Evolutionary conservation across 2,797 vertebrate species (phyloP), one percentile per base, ranked within the genome.

Genomic region (Tympanoctomys barrerae): DNA sequence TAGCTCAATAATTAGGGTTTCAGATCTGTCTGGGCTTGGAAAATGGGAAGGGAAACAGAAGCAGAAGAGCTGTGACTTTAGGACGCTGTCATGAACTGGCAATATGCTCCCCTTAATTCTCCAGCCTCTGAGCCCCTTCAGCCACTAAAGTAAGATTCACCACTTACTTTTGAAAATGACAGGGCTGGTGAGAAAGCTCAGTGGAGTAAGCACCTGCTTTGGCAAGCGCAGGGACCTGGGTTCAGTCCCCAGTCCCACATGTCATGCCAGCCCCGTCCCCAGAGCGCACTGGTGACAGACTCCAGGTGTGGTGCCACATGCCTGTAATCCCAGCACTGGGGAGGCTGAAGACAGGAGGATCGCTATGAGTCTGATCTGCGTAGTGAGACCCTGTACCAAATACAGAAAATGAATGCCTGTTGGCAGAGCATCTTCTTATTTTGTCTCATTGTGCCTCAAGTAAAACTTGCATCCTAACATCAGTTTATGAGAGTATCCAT

Each of bases 11-110:
- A 71, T 73, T 80, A 57, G 62, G 78, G 78, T 73, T 86, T 86
- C 91, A 71, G 54, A 59, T 73, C 33, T 89, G 42, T 49, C 73
- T 94, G 62, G 28, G 39, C 82, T 70, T 95, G 22, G 33, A 79
- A 90, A 82, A 31, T 82, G 14, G 61, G 18, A 75, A 90, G 31
- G 75, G 36, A 80, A 88, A 64, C 21, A 42, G n/a, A 54, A 82
- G 31, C n/a, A 87, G 62, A 46, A 80, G 54, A 54, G n/a, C 21
- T 21, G 1, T 77, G 81, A 59, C n/a, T 36, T 90, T 22, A 66
- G 61, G 70, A 62, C 71, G 11, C 7, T 62, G 3, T 77, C 62
- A 64, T 11, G 19, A 88, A 1, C 57, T 61, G 54, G 54, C n/a
- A 42, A 46, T 39, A 11, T 8, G 82, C 33, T 57, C 77, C 49